Base-by-base conservation (phyloP, 2,113 vertebrate species). In the Paradoxurus hermaphroditus region DNA sequence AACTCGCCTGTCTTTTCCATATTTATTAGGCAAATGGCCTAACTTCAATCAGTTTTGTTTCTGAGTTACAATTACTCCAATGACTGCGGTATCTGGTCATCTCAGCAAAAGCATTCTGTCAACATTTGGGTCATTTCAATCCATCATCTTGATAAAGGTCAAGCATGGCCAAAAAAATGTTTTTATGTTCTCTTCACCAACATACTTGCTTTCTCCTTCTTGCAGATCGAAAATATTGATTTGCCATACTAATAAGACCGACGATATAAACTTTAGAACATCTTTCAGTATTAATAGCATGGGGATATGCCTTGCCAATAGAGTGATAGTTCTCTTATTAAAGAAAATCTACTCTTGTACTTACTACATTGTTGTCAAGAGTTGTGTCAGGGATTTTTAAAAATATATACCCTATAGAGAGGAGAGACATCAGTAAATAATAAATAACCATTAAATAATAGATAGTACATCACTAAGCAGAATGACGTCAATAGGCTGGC, bases 131-230 rank as follows among this genome's bases (percentile, higher is more conserved):
- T 92, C 31, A 86, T 87, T 88, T 97, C 27, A 91, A 4, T 96
- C 14, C 2, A 78, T 97, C 65, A 97, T 98, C 53, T 59, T 90
- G n/a, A 53, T 89, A 91, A 1, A 95, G 59, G 89, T 95, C 82
- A 97, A 92, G 23, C n/a, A 51, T 91, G 62, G 97, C 70, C 72
- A 88, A 4, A 27, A 78, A 36, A 7, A 11, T 53, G 21, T 77
- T 97, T 86, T 98, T 98, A 75, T 97, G 21, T 62, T 95, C 62
- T 97, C n/a, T 97, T 91, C 5, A 72, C 59, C 95, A 95, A 77
- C 29, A 70, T 34, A 83, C 56, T 96, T 96, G 27, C 7, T 36
- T 96, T 73, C 36, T 92, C 53, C 95, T 96, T 75, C 91, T 87
- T 97, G 25, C 51, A 95, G 46, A 70, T 86, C 41, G 14, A 39